phyloP scores from a whole-genome alignment of 2,113 vertebrate genomes.

The Morone chrysops region DNA sequence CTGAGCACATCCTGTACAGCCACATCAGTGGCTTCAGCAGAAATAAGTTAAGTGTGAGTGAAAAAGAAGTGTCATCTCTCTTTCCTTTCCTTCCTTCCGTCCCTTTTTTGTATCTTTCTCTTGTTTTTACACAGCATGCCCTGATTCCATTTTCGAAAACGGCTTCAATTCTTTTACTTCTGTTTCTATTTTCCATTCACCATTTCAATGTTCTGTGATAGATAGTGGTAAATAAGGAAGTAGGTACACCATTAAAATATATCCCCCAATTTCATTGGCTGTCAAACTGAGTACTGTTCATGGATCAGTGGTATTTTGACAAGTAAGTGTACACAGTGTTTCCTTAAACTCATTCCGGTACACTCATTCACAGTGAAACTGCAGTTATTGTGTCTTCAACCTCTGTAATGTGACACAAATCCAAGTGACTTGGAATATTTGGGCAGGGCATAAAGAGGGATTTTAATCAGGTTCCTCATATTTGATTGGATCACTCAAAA shows the following conservation, averaged over 20 bases:
- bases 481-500: too few species aligned
- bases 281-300: not conserved
- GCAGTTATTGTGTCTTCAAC: not conserved
- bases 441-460: not conserved
- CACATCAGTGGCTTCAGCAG: not conserved
- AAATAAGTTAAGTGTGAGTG: not conserved
- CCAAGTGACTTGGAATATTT: not conserved
- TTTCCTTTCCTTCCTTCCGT: too few species aligned
- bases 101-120: not conserved
- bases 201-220: not conserved
- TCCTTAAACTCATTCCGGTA: too few species aligned
- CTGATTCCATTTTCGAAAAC: not conserved
- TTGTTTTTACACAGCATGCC: not conserved
- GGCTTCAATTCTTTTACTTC: not conserved
- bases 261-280: not conserved
- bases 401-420: too few species aligned
- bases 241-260: not conserved
- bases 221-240: not conserved
- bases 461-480: not conserved
- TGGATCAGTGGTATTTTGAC: not conserved
- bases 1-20: constrained; percentile 5
- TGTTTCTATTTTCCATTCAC: not conserved
- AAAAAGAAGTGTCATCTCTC: not conserved
- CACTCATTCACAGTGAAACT: not conserved
- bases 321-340: not conserved